Percentiles rank a stretch among this genome's conserved stretches.
phyloP scores from a whole-genome alignment of 2,888 invertebrate species.

The Tanypteryx hageni region DNA sequence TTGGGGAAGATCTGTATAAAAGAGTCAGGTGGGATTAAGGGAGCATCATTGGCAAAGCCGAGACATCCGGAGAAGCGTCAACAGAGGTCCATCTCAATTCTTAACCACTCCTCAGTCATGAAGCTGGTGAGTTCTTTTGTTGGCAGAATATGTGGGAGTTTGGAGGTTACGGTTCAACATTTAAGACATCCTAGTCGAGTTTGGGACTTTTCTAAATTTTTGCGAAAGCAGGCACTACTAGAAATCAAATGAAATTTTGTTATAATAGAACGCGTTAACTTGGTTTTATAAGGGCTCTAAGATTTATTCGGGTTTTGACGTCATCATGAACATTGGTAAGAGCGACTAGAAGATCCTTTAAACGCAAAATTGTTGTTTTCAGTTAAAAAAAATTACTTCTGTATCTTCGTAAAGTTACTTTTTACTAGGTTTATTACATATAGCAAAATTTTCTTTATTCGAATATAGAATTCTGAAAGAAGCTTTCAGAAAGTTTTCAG shows the following conservation, averaged over 20 bases:
- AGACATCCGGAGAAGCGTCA: conserved; percentile 32
- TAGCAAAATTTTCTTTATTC: too few species aligned
- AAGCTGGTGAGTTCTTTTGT: conserved; percentile 37
- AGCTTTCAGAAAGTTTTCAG: too few species aligned
- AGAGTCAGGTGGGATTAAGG: conserved; percentile 35
- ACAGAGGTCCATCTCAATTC: background rate
- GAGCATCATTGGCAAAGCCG: conserved; percentile 43
- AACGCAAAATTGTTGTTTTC: too few species aligned
- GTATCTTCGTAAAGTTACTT: too few species aligned
- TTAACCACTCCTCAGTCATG: conserved; percentile 6
- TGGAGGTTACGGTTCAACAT: background rate
- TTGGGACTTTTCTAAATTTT: background rate
- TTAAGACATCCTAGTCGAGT: background rate
- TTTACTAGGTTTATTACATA: too few species aligned
- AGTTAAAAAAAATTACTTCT: too few species aligned
- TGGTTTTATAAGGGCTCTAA: background rate
- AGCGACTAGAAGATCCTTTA: too few species aligned
- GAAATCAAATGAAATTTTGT: background rate
- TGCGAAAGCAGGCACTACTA: background rate
- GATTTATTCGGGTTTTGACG: background rate
- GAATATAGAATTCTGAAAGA: too few species aligned
- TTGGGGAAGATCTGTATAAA: background rate
- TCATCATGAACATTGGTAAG: background rate
- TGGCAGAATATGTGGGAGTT: background rate
- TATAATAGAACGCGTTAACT: background rate